Evolutionary conservation across 2,888 invertebrate species (phyloP), one percentile per base, ranked within the genome.

Genomic region (Cecidostiba fungosa): DNA sequence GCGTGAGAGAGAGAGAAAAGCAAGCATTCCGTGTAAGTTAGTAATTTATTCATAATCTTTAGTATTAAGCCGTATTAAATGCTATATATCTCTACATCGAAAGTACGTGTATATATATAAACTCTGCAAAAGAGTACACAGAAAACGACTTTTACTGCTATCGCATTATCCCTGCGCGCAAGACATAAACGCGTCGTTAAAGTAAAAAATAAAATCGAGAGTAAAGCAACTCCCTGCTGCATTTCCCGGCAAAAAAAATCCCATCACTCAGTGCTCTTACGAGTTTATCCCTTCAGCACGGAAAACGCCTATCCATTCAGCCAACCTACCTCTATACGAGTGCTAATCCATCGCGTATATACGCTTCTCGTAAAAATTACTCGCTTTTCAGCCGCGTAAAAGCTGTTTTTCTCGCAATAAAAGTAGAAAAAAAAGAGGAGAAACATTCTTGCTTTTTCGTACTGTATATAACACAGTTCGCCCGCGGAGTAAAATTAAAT

Each of bases 11-110:
- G 10, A 10, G 39, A 66, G 80, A 50, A 70, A 73, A 74, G 43
- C 10, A 77, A 76, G 66, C 50, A 84, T 66, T 79, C 62, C 72
- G 43, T 54, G 73, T 80, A 43, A 80, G 77, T 62, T 43, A 72
- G 79, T 26, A 66, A 43, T 54, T 29, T 14, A 43, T 54, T 54
- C 54, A n/a, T 12, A 36, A 3, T n/a, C 54, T 54, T n/a, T 6
- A 26, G 2, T 29, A 29, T 23, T 19, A 12, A 59, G 14, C 19
- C 59, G 12, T 66, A 36, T 26, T 39, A 36, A 0, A n/a, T 19
- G 32, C 16, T 36, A 6, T 54, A n/a, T n/a, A n/a, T 54, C 3
- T 3, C n/a, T 54, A 19, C 19, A 19, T 4, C 54, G 14, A 1
- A 50, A 50, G 50, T 50, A 54, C 19, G n/a, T n/a, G 1, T 4